Evolutionary conservation across 2,797 vertebrate species (phyloP), one percentile per base, ranked within the genome.

Genomic region (Mus caroli): DNA sequence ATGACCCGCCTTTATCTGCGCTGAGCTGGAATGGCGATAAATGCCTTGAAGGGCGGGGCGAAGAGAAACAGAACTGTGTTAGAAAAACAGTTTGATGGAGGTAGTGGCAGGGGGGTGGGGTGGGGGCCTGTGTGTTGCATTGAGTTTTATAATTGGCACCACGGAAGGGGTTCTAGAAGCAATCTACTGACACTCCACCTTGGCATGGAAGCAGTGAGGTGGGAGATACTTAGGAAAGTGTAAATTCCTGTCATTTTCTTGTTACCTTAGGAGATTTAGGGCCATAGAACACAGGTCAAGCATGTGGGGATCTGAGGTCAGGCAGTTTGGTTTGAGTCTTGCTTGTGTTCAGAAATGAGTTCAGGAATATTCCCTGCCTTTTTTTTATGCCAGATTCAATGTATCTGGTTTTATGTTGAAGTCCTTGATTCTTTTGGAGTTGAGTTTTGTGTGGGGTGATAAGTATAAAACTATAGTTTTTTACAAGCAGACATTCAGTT

Each of bases 1-100:
- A 83, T 37, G 85, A 60, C 75, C 64, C 11, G 76, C 37, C 95
- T 75, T 95, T 50, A 92, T 88, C 92, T 76, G 50, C 62, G 71
- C n/a, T 2, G 60, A 82, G 40, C 67, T 90, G 37, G 58, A 75
- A 34, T 43, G 31, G 85, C 58, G 84, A 67, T 88, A 73, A 75
- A 43, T 20, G 62, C 40, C 64, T 71, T 54, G 34, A n/a, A 60
- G 67, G 20, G 46, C 9, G 34, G 40, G 50, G 34, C 9, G 37
- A 75, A 89, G 54, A 80, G 67, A 90, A 90, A 90, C 34, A 79
- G 56, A 80, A 12, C 13, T 6, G 20, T 28, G 80, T 28, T 28
- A n/a, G 31, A 34, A 52, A 52, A 73, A 20, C 43, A 14, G 24
- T 83, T 46, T 71, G 17, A 12, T 31, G 10, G 24, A 52, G 26